Evolutionary conservation across 2,113 vertebrate species (phyloP), one percentile per base, ranked within the genome.

Genomic region (Nematolebias whitei): DNA sequence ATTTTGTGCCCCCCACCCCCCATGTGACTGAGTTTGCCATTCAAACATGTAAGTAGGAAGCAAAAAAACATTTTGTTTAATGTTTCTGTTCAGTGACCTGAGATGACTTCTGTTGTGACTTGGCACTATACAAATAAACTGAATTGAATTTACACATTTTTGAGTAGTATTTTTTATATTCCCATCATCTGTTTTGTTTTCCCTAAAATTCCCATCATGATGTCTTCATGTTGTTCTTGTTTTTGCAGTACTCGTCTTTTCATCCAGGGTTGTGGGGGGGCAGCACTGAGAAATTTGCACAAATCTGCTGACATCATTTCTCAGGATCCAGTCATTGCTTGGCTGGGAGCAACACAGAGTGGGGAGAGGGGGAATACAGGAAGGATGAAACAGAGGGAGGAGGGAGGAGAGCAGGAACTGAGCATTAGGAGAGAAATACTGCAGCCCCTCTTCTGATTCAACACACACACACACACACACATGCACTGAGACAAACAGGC

Each of bases 261-360:
- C 82, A 77, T 72, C 75, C 63, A 68, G 78, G 70, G 66, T 59
- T 75, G 72, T 19, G 78, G 57, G 74, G 81, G 63, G 79, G 88
- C 89, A 90, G 85, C 80, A 83, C 71, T 82, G 75, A 87, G 87
- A 67, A 39, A 76, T 29, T 43, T 51, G 65, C 45, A 62, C 70
- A 90, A 89, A 87, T 88, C 71, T 91, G 92, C 92, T 94, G 92
- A 94, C 93, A 92, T 93, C 93, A 94, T 86, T 67, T 63, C 74
- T 76, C 43, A 89, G 79, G 80, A 90, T 90, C 85, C 90, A 89
- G 84, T 90, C 85, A 85, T 79, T 68, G 86, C 78, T 71, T 66
- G 79, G 77, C 56, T 65, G 67, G 68, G 39, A 66, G 76, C 50
- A 53, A 49, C 51, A 22, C 2, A 3, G 47, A 23, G 47, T 4